phyloP scores from a whole-genome alignment of 2,113 vertebrate species.

The Dunckerocampus dactyliophorus region DNA sequence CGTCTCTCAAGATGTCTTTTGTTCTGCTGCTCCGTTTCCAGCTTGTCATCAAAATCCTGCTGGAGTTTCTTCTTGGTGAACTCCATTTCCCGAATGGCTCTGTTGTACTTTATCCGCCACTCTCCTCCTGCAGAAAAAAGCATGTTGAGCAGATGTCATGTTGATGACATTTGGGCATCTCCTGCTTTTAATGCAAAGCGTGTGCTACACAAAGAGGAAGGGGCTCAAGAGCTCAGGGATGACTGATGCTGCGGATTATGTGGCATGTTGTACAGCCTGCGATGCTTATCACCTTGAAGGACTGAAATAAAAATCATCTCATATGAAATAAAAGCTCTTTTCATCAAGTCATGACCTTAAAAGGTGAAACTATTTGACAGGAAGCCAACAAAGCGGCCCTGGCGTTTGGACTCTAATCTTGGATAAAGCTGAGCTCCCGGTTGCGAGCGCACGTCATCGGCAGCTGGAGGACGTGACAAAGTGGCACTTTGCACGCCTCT shows the following conservation, averaged over 20 bases:
- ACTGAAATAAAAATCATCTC: constrained; percentile 43
- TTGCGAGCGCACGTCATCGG: constrained; percentile 54
- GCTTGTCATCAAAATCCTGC: constrained; percentile 94
- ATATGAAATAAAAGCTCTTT: constrained; percentile 43
- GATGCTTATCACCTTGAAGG: constrained; percentile 40
- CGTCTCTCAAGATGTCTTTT: constrained; percentile 89
- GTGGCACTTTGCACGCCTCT: constrained; percentile 68
- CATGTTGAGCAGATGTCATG: constrained; percentile 34
- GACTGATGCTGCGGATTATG: constrained; percentile 47
- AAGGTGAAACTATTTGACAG: constrained; percentile 25
- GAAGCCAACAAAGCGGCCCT: constrained; percentile 40
- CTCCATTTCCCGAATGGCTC: constrained; percentile 87
- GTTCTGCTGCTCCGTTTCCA: constrained; percentile 92
- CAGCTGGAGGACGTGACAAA: constrained; percentile 62
- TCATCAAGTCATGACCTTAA: constrained; percentile 44
- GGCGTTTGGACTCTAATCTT: constrained; percentile 51
- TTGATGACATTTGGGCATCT: constrained; percentile 46
- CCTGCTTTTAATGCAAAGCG: constrained; percentile 30
- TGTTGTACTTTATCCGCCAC: constrained; percentile 92
- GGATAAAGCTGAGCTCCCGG: constrained; percentile 48
- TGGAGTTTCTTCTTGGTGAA: constrained; percentile 92
- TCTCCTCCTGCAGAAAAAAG: constrained; percentile 78
- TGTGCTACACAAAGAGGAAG: constrained; percentile 14
- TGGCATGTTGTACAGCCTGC: constrained; percentile 19
- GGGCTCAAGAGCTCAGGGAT: constrained; percentile 46